Evolutionary conservation across 92 coral and sea anemone genomes (phyloP).

Genomic region (Bergia puertoricense): DNA sequence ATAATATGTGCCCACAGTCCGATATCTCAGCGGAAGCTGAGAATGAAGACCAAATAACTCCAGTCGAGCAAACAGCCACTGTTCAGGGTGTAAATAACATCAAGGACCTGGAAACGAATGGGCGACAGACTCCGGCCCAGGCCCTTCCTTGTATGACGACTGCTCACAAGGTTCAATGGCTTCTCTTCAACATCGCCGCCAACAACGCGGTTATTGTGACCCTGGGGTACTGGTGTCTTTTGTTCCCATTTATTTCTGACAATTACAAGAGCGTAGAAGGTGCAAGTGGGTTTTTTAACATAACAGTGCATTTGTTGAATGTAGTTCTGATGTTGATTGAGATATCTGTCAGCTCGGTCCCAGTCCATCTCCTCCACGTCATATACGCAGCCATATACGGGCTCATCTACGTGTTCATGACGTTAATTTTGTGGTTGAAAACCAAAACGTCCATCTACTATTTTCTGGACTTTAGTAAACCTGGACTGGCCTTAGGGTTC

Average conservation of each 20-base stretch:
- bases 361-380: slow-evolving; percentile 55
- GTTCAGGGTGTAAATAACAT: background rate
- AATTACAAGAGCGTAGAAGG: slow-evolving; percentile 22
- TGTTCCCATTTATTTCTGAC: slow-evolving; percentile 3
- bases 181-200: slow-evolving; percentile 55
- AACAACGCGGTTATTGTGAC: slow-evolving; percentile 57
- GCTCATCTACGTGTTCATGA: slow-evolving; percentile 24
- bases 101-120: background rate
- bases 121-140: background rate
- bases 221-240: slow-evolving; percentile 60
- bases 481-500: slow-evolving; percentile 44
- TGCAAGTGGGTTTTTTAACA: slow-evolving; percentile 40
- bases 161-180: slow-evolving; percentile 44
- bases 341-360: slow-evolving; percentile 35
- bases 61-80: background rate
- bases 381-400: slow-evolving; percentile 54
- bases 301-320: slow-evolving; percentile 51
- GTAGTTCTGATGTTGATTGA: slow-evolving; percentile 54
- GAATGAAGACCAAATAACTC: background rate
- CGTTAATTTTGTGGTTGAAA: slow-evolving; percentile 43
- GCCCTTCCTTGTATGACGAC: slow-evolving; percentile 14
- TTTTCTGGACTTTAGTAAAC: slow-evolving; percentile 53
- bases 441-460: slow-evolving; percentile 32
- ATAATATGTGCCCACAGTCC: background rate
- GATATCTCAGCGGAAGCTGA: background rate